Conservation (phyloP, 2,888 invertebrate genomes). For the Selenia dentaria region DNA sequence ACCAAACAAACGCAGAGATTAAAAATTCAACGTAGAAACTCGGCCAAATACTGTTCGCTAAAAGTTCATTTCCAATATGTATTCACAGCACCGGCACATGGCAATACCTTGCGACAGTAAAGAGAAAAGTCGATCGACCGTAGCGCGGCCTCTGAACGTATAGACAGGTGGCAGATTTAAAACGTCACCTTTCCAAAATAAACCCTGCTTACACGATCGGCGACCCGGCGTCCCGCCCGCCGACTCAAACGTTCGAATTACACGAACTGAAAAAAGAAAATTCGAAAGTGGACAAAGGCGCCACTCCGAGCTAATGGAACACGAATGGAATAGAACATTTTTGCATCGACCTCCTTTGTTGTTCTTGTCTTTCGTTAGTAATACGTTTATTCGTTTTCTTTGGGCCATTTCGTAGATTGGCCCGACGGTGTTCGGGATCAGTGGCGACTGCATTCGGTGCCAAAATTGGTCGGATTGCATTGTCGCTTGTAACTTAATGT, state of each 20-base stretch:
- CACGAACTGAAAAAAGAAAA: conserved; percentile 35
- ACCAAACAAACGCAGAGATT: conserved; percentile 11
- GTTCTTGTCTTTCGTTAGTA: conserved; percentile 41
- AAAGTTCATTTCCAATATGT: neutral
- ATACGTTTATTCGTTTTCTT: conserved; percentile 40
- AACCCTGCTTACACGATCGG: conserved; percentile 8
- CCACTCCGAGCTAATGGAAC: conserved; percentile 53
- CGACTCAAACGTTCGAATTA: conserved; percentile 37
- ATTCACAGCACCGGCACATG: neutral
- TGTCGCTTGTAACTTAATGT: conserved; percentile 24
- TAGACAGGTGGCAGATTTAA: conserved; percentile 16
- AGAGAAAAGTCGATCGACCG: conserved; percentile 3
- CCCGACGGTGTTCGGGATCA: conserved; percentile 27
- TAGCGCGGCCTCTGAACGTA: neutral
- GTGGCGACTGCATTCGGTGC: conserved; percentile 25
- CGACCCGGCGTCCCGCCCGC: conserved; percentile 3
- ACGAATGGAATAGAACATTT: conserved; percentile 52
- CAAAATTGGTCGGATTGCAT: conserved; percentile 33
- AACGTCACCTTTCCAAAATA: conserved; percentile 14
- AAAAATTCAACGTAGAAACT: conserved; percentile 2
- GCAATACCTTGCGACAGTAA: conserved; percentile 6
- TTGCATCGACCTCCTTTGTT: conserved; percentile 47
- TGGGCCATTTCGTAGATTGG: conserved; percentile 34
- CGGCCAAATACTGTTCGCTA: conserved; percentile 6
- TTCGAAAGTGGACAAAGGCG: conserved; percentile 48